A percentile compares a stretch with the other conserved stretches of the same genome.
phyloP scores from a whole-genome alignment of 2,797 vertebrate genomes.

The Peromyscus aztecus region DNA sequence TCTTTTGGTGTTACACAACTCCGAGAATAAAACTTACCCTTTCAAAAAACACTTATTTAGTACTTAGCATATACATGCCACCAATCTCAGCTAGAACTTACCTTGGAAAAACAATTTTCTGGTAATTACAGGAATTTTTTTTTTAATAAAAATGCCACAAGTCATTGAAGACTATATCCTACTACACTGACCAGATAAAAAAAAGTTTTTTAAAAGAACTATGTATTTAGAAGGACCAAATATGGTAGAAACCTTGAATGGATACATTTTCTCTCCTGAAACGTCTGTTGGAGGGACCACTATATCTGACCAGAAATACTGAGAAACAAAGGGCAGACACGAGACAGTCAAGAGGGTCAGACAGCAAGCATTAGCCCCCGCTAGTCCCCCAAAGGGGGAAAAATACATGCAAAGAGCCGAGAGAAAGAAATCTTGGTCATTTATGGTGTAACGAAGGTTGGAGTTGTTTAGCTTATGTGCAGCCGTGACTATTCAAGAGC shows the following conservation, averaged over 20 bases:
- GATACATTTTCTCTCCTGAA: constrained; percentile 8
- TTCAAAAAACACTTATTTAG: constrained; percentile 22
- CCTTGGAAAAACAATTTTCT: neutral
- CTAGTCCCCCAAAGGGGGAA: neutral
- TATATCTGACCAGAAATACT: neutral
- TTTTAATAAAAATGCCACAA: constrained; percentile 17
- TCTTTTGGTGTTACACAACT: neutral
- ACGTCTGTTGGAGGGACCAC: neutral
- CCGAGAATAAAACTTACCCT: constrained; percentile 35
- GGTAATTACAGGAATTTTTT: neutral
- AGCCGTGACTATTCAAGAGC: neutral
- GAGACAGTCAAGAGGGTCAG: constrained; percentile 22
- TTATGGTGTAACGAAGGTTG: neutral
- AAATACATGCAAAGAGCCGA: neutral
- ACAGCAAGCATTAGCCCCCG: neutral
- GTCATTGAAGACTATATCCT: neutral
- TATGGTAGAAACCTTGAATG: neutral
- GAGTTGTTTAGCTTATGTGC: neutral
- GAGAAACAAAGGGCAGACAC: constrained; percentile 5
- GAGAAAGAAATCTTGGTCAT: neutral
- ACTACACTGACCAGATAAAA: neutral
- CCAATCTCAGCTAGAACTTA: neutral
- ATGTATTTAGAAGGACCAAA: neutral
- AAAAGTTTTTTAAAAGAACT: neutral
- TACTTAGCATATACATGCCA: neutral